These are phyloP conservation scores for Tachina fera DNA, from an alignment of 2,888 invertebrate genomes.

Conservation along the genomic window DNA sequence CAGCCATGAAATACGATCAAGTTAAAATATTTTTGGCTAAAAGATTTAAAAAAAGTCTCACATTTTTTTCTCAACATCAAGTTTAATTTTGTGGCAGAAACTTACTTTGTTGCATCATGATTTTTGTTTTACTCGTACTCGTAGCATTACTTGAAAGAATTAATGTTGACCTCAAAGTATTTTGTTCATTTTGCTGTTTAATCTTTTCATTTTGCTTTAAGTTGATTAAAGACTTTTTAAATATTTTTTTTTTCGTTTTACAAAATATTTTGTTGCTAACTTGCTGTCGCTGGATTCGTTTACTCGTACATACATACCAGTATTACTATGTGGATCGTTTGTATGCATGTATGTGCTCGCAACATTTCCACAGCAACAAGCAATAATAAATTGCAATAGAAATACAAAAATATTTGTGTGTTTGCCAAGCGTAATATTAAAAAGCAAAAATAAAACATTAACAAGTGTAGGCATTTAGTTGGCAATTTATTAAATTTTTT, in stretches of 20 bases:
- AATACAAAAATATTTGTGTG: slow-evolving; percentile 27
- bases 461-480: slow-evolving; percentile 64
- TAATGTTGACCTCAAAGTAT: slow-evolving; percentile 53
- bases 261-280: slow-evolving; percentile 5
- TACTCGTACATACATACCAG: not conserved
- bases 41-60: slow-evolving; percentile 20
- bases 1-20: slow-evolving; percentile 67
- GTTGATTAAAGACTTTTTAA: slow-evolving; percentile 32
- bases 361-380: slow-evolving; percentile 45
- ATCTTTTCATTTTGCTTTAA: slow-evolving; percentile 27
- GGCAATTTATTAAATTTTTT: slow-evolving; percentile 67
- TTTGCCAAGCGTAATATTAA: slow-evolving; percentile 32
- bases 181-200: slow-evolving; percentile 20
- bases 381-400: slow-evolving; percentile 49
- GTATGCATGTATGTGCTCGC: not conserved
- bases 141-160: slow-evolving; percentile 28
- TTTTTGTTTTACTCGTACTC: slow-evolving; percentile 12
- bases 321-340: not conserved
- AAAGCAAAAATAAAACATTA: not conserved
- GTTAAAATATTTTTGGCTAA: slow-evolving; percentile 59
- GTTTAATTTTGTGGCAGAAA: slow-evolving; percentile 48
- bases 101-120: slow-evolving; percentile 64
- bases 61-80: slow-evolving; percentile 25
- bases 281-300: slow-evolving; percentile 38
- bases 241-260: not conserved